A percentile compares a stretch with the other conserved stretches of the same genome.
These are phyloP conservation scores for Cavia porcellus DNA, from an alignment of 2,113 vertebrate genomes.

Conservation along the genomic window DNA sequence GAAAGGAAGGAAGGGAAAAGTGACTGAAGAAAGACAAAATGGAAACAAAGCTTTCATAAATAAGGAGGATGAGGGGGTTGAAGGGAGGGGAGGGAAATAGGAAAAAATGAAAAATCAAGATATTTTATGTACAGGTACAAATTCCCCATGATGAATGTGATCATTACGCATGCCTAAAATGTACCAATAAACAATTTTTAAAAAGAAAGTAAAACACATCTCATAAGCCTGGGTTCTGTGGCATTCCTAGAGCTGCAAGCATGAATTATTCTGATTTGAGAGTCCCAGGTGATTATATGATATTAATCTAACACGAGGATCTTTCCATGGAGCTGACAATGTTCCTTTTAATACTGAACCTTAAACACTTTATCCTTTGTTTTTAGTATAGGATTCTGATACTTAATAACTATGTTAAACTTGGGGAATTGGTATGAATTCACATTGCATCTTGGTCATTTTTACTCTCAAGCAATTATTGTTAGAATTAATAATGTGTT, in stretches of 20 bases:
- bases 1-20: too few relatives aligned
- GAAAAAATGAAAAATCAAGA: too few relatives aligned
- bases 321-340: not conserved
- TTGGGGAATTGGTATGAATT: not conserved
- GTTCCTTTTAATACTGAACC: conserved; percentile 15
- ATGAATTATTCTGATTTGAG: not conserved
- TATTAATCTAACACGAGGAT: conserved; percentile 25
- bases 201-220: conserved; percentile 19
- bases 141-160: too few relatives aligned
- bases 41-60: too few relatives aligned
- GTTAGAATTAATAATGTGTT: not conserved
- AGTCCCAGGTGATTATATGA: not conserved
- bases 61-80: too few relatives aligned
- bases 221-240: conserved; percentile 25
- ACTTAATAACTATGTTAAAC: not conserved
- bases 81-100: too few relatives aligned
- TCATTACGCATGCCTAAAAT: too few relatives aligned
- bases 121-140: too few relatives aligned
- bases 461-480: not conserved
- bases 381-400: not conserved
- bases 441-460: not conserved
- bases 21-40: too few relatives aligned
- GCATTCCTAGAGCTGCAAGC: not conserved
- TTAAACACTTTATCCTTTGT: not conserved
- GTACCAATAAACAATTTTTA: too few relatives aligned